These are phyloP conservation scores for Calyptomena viridis DNA, from an alignment of 2,113 vertebrate genomes.

Conservation along the genomic window DNA sequence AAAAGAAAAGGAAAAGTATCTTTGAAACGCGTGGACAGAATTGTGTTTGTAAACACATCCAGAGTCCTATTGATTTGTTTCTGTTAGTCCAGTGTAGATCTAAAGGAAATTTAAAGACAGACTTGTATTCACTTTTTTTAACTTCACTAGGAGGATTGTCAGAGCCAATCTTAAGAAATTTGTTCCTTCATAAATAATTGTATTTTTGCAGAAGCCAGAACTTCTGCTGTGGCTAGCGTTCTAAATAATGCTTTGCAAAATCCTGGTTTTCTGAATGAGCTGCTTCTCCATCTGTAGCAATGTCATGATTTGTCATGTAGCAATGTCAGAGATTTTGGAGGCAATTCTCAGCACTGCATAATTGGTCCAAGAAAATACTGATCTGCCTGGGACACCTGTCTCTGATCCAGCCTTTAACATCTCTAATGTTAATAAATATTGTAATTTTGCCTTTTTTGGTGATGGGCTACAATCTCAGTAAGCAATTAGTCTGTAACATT, in stretches of 20 bases:
- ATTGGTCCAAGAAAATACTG: not conserved
- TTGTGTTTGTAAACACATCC: not conserved
- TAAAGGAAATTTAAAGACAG: not conserved
- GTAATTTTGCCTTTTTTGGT: not conserved
- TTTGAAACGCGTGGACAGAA: not conserved
- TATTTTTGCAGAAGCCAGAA: not conserved
- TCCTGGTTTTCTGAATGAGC: not conserved
- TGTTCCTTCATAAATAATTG: not conserved
- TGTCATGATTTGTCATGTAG: too few relatives aligned
- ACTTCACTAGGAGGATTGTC: not conserved
- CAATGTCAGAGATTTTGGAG: not conserved
- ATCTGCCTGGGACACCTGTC: not conserved
- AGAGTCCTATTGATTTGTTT: not conserved
- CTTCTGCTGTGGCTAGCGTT: not conserved
- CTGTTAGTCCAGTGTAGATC: not conserved
- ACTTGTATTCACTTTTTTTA: not conserved
- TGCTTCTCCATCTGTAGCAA: not conserved
- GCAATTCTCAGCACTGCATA: not conserved
- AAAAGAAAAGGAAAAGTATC: not conserved
- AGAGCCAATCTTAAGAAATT: not conserved
- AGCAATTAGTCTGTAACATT: not conserved
- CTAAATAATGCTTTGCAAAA: not conserved
- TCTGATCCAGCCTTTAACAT: not conserved
- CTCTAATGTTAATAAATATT: not conserved
- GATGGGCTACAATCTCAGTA: not conserved